phyloP scores from a whole-genome alignment of 2,888 invertebrate genomes.

The Agrochola litura region DNA sequence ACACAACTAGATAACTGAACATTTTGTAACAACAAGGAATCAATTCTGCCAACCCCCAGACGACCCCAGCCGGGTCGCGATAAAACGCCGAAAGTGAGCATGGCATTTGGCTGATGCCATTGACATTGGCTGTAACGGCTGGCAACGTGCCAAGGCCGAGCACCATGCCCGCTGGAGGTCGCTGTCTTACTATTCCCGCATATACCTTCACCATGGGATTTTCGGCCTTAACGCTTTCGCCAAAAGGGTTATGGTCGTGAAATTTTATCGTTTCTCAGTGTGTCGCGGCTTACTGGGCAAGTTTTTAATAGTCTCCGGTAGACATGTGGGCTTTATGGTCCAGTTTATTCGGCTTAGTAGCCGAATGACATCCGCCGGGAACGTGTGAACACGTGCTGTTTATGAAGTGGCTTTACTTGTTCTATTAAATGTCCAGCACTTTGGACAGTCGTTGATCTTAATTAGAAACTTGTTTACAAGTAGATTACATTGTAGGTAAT shows the following conservation, averaged over 20 bases:
- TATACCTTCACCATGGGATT: conserved; percentile 38
- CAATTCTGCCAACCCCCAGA: conserved; percentile 17
- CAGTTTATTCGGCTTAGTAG: conserved; percentile 59
- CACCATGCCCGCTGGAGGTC: conserved; percentile 76
- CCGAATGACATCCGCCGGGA: conserved; percentile 39
- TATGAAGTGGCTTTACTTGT: conserved; percentile 53
- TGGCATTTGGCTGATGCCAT: conserved; percentile 80
- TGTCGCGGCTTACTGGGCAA: conserved; percentile 59
- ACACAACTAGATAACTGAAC: conserved; percentile 15
- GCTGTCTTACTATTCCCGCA: conserved; percentile 62
- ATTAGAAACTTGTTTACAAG: conserved; percentile 43
- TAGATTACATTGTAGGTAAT: conserved; percentile 6
- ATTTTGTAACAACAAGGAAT: conserved; percentile 31
- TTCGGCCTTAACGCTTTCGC: conserved; percentile 23
- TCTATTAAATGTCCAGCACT: conserved; percentile 38
- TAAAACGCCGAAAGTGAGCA: conserved; percentile 71
- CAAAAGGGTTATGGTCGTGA: conserved; percentile 4
- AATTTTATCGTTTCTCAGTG: conserved; percentile 18
- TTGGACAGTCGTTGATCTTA: conserved; percentile 39
- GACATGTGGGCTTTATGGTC: conserved; percentile 69
- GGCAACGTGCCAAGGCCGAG: conserved; percentile 76
- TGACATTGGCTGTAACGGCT: conserved; percentile 83
- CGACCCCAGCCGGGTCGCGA: conserved; percentile 40
- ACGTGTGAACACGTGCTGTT: conserved; percentile 43
- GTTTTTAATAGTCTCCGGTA: conserved; percentile 67